phyloP scores from a whole-genome alignment of 2,113 vertebrate species.

The Pollachius pollachius region DNA sequence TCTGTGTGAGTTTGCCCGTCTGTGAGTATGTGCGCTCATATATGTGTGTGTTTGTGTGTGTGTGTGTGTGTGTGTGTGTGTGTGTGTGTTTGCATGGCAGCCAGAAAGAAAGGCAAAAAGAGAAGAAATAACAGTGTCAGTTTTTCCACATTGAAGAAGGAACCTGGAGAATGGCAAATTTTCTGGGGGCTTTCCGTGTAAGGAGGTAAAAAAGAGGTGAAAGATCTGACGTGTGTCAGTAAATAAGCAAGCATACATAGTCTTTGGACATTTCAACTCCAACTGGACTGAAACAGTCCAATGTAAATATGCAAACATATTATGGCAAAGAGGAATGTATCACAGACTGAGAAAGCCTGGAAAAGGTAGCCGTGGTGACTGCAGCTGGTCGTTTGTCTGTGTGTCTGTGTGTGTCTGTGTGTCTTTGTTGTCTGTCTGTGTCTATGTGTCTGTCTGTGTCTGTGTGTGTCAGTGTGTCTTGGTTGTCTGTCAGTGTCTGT shows the following conservation, averaged over 20 bases:
- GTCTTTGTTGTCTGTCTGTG: no score
- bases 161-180: not conserved
- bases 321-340: not conserved
- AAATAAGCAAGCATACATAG: not conserved
- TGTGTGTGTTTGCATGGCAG: slow-evolving; percentile 4
- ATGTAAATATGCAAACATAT: not conserved
- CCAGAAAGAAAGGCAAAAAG: not conserved
- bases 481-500: no score
- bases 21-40: slow-evolving; percentile 16
- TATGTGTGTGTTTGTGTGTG: slow-evolving; percentile 15
- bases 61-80: slow-evolving; percentile 30
- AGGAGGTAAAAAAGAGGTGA: not conserved
- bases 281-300: not conserved
- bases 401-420: no score
- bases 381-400: no score
- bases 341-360: slow-evolving; percentile 1
- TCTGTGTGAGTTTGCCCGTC: slow-evolving; percentile 26
- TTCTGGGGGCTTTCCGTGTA: not conserved
- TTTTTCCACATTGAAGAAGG: slow-evolving; percentile 12
- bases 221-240: not conserved
- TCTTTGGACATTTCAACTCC: not conserved
- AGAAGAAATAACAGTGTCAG: not conserved
- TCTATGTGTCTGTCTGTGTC: not conserved
- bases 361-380: not conserved
- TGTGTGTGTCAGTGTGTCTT: no score